phyloP scores from a whole-genome alignment of 2,797 vertebrate genomes.

The Passerculus sandwichensis region DNA sequence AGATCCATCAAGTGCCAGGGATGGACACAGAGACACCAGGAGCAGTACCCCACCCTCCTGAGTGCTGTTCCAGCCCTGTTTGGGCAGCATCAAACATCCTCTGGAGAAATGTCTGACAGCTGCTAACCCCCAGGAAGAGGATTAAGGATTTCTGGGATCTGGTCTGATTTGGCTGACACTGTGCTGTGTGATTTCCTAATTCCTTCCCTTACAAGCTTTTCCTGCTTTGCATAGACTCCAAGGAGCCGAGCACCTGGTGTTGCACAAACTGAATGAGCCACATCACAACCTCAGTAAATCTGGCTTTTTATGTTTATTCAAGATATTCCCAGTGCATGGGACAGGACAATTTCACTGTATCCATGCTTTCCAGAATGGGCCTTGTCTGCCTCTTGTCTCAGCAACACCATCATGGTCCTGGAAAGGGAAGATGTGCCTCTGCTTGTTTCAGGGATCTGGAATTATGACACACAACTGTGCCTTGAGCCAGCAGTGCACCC shows the following conservation, averaged over 20 bases:
- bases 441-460: slow-evolving; percentile 6
- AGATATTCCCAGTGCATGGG: neutral
- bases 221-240: neutral
- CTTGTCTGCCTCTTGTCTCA: neutral
- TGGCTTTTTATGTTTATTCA: neutral
- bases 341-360: neutral
- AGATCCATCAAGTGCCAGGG: neutral
- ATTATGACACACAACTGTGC: neutral
- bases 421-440: neutral
- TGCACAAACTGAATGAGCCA: neutral
- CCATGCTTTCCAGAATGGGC: neutral
- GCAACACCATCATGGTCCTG: neutral
- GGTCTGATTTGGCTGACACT: neutral
- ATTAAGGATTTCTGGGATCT: neutral
- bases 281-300: neutral
- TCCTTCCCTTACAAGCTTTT: neutral
- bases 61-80: neutral
- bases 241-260: neutral
- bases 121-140: neutral
- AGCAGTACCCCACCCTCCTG: neutral
- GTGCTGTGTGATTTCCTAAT: neutral
- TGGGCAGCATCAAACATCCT: neutral
- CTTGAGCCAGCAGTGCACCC: neutral
- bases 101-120: neutral
- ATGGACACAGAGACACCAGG: neutral